These are phyloP conservation scores for Poecilia velifera DNA, from an alignment of 2,797 vertebrate genomes.

Conservation along the genomic window DNA sequence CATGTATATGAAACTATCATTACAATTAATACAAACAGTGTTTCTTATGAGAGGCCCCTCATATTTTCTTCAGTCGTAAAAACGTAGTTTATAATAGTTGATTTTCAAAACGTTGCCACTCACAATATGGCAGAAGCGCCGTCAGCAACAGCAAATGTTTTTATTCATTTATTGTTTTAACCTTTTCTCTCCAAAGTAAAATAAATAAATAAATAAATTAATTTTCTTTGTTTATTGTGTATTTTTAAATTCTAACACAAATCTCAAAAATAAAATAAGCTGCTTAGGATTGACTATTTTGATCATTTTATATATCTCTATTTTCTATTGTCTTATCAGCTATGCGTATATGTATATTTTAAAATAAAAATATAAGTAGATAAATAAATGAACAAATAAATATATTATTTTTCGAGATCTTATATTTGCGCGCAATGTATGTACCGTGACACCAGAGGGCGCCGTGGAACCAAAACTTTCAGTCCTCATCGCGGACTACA, in stretches of 20 bases:
- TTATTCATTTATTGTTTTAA: neutral
- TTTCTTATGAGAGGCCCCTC: no score
- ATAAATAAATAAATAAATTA: neutral
- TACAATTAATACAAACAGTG: no score
- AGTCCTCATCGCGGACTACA: neutral
- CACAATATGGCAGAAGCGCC: neutral
- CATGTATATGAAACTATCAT: neutral
- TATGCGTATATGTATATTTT: neutral
- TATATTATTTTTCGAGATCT: neutral
- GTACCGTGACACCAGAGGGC: constrained; percentile 19
- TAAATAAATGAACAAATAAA: neutral
- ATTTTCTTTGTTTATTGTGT: neutral
- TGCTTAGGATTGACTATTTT: neutral
- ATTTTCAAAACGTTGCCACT: neutral
- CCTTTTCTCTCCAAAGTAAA: neutral
- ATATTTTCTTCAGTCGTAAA: no score
- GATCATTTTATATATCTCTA: neutral
- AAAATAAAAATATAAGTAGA: neutral
- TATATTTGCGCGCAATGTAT: neutral
- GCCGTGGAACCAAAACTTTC: neutral
- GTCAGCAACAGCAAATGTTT: neutral
- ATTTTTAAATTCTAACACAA: neutral
- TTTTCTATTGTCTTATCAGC: neutral
- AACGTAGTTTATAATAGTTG: neutral
- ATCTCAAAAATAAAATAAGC: neutral